phyloP scores from a whole-genome alignment of 2,888 invertebrate genomes.

The Carabus problematicus region DNA sequence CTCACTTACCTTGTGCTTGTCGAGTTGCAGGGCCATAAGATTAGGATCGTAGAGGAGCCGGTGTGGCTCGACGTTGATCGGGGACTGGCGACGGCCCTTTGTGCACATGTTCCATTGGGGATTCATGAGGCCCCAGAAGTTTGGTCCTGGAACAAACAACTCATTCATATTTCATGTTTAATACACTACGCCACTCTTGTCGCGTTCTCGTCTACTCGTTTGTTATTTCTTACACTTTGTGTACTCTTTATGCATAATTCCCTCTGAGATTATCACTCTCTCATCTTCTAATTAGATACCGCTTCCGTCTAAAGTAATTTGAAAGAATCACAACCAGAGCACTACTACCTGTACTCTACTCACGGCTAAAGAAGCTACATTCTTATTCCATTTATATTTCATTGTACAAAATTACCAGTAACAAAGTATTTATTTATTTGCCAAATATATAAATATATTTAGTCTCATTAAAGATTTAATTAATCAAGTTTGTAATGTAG shows the following conservation, averaged over 20 bases:
- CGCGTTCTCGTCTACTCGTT: neutral
- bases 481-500: too few species aligned
- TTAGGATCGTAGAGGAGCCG: slow-evolving; percentile 95
- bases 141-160: slow-evolving; percentile 75
- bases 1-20: slow-evolving; percentile 87
- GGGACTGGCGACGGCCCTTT: slow-evolving; percentile 95
- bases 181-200: slow-evolving; percentile 25
- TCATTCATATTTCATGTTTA: slow-evolving; percentile 40
- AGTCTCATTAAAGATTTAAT: too few species aligned
- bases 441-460: too few species aligned
- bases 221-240: slow-evolving; percentile 7
- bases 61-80: slow-evolving; percentile 95
- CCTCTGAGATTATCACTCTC: slow-evolving; percentile 31
- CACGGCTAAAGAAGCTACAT: neutral
- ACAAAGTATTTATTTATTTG: too few species aligned
- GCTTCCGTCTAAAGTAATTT: slow-evolving; percentile 20
- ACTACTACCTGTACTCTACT: neutral
- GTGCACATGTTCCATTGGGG: slow-evolving; percentile 98
- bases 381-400: neutral
- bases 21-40: slow-evolving; percentile 87
- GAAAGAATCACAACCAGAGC: slow-evolving; percentile 19
- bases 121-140: slow-evolving; percentile 98
- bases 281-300: slow-evolving; percentile 36
- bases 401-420: too few species aligned
- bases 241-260: slow-evolving; percentile 37